Conservation (phyloP, 2,113 vertebrate species). For the Paradisaea rubra region DNA sequence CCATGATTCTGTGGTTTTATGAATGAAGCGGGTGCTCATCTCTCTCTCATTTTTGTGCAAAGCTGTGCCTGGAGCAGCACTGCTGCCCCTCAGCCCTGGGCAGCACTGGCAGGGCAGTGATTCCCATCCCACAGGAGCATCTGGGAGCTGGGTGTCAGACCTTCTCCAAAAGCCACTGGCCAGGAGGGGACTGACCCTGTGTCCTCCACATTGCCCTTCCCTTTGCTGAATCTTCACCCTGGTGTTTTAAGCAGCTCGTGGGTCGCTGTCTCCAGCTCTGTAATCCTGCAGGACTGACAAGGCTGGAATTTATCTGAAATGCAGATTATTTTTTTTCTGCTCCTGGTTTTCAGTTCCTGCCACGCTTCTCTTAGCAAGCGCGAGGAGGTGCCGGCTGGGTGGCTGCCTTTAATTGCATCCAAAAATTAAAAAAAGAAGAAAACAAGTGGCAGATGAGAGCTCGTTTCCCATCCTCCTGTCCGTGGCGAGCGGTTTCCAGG, state of each 20-base stretch:
- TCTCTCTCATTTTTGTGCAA: not conserved
- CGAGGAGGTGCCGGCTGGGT: not conserved
- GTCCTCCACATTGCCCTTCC: not conserved
- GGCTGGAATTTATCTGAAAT: constrained; percentile 29
- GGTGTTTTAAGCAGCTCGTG: not conserved
- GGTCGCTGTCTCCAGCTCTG: not conserved
- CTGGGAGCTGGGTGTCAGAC: not conserved
- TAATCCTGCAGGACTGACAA: constrained; percentile 14
- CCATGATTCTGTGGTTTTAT: not conserved
- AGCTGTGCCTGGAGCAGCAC: not conserved
- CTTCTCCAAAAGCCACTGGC: not conserved
- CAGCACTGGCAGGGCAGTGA: not conserved
- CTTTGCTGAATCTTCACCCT: not conserved
- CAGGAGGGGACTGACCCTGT: not conserved
- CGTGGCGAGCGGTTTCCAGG: not conserved
- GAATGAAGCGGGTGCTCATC: not conserved
- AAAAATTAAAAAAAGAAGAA: not conserved
- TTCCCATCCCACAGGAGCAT: not conserved
- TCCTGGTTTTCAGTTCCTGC: not conserved
- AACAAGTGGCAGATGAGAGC: constrained; percentile 2
- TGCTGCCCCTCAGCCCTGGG: not conserved
- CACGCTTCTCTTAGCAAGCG: not conserved
- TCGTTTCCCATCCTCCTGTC: not conserved
- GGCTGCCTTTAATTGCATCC: constrained; percentile 17
- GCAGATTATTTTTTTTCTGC: not conserved